phyloP scores from a whole-genome alignment of 1,140 invertebrate genomes.

The Trypoxylus dichotomus region DNA sequence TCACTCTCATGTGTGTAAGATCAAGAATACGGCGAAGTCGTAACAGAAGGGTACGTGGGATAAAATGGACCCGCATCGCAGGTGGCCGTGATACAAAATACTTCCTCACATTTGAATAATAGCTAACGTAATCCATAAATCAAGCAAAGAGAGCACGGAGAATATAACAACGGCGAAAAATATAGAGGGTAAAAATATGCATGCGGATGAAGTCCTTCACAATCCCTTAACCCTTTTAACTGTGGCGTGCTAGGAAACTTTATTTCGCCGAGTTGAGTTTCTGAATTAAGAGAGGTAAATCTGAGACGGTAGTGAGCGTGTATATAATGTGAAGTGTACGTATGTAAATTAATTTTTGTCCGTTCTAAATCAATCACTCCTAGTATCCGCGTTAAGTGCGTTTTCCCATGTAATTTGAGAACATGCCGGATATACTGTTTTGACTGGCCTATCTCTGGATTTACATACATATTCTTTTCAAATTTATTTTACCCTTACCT shows the following conservation, averaged over 20 bases:
- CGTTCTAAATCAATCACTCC: not conserved
- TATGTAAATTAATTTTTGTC: constrained; percentile 6
- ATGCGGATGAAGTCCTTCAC: not conserved
- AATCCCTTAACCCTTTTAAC: constrained; percentile 32
- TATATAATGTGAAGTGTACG: not conserved
- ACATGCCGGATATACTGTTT: not conserved
- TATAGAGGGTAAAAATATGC: constrained; percentile 6
- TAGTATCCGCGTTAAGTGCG: not conserved
- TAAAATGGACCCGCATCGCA: constrained; percentile 33
- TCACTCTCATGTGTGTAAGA: constrained; percentile 5
- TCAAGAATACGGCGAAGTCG: not conserved
- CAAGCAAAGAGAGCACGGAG: constrained; percentile 30
- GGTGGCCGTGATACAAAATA: constrained; percentile 35
- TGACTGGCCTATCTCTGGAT: not conserved
- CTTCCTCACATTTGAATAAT: constrained; percentile 37
- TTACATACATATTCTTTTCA: constrained; percentile 18
- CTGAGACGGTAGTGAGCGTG: not conserved
- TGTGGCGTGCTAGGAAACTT: not conserved
- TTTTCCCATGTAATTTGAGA: constrained; percentile 25
- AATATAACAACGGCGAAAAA: constrained; percentile 33
- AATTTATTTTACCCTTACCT: not conserved
- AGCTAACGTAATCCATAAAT: constrained; percentile 36
- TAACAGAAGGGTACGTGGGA: constrained; percentile 32
- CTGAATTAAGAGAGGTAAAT: not conserved
- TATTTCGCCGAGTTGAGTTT: not conserved